These are phyloP conservation scores for Agraylea sexmaculata DNA, from an alignment of 1,140 invertebrate genomes.

Conservation along the genomic window DNA sequence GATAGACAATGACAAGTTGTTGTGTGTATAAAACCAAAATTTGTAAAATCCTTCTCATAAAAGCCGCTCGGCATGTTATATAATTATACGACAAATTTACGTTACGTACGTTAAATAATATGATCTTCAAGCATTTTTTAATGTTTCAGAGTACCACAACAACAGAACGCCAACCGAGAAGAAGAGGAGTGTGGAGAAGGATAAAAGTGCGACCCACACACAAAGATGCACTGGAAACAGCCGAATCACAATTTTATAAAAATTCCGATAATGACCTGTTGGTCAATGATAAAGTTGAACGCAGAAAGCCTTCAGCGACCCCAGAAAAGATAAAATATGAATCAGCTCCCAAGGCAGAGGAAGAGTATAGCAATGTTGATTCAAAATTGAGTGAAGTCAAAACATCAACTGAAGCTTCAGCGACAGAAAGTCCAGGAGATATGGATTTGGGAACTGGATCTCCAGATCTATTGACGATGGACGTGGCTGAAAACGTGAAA, in stretches of 20 bases:
- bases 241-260: slow-evolving; percentile 50
- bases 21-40: no score
- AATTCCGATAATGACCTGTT: slow-evolving; percentile 35
- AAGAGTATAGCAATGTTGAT: slow-evolving; percentile 2
- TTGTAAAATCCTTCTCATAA: no score
- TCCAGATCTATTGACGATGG: slow-evolving; percentile 13
- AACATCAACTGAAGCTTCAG: neutral
- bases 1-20: neutral
- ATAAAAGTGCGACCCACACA: slow-evolving; percentile 42
- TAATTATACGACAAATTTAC: neutral
- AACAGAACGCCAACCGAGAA: slow-evolving; percentile 34
- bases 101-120: neutral
- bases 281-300: slow-evolving; percentile 8
- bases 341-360: slow-evolving; percentile 3
- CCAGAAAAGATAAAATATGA: slow-evolving; percentile 11
- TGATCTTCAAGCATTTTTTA: slow-evolving; percentile 19
- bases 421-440: slow-evolving; percentile 7
- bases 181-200: slow-evolving; percentile 53
- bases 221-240: slow-evolving; percentile 50
- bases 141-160: slow-evolving; percentile 26
- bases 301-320: slow-evolving; percentile 4
- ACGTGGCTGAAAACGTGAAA: slow-evolving; percentile 2
- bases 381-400: slow-evolving; percentile 3
- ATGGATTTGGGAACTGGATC: slow-evolving; percentile 14
- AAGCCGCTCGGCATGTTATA: neutral